Evolutionary conservation across 1,140 invertebrate genomes (phyloP), one percentile per base, ranked within the genome.

Genomic region (Drosophila novamexicana): DNA sequence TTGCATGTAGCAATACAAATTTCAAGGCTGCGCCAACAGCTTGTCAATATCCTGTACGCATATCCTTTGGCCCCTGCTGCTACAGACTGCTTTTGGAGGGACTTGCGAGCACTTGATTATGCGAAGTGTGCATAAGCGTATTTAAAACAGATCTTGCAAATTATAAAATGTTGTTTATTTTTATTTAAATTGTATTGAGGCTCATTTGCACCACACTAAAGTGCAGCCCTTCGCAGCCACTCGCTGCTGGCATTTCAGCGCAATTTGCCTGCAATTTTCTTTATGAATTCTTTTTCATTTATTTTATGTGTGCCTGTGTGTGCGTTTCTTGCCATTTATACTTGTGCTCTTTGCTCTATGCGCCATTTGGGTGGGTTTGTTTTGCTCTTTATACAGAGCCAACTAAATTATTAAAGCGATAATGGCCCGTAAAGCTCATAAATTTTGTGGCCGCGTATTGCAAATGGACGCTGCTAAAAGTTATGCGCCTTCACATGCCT

Each of bases 361-460:
- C 36, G 10, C 29, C 6, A 36, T 36, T 47, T 59, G 57, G 57
- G 29, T 18, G 32, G 42, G 57, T 36, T 59, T 53, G 14, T 45
- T 63, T 49, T 70, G 52, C 67, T 63, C 8, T 64, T 40, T 70
- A 32, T 36, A 42, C 18, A 37, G 7, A 37, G 59, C 54, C 39
- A 73, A 77, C 78, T 84, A 81, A 84, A 84, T 84, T 86, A 81
- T 86, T 90, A 49, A 90, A 77, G 81, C 72, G 81, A 88, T 86
- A 86, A 89, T 86, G 85, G 85, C 59, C 66, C 81, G 73, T 89
- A 70, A 90, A 80, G 77, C 64, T 79, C 84, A 74, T 89, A 86
- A 84, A 77, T 89, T 84, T 59, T 59, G 37, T 53, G 67, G 39
- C 66, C 47, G 47, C 63, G 73, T 79, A 80, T 63, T 64, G 16